A percentile compares a stretch with the other conserved stretches of the same genome.
Conservation (phyloP, 2,888 invertebrate species). For the Creontiades dilutus region DNA sequence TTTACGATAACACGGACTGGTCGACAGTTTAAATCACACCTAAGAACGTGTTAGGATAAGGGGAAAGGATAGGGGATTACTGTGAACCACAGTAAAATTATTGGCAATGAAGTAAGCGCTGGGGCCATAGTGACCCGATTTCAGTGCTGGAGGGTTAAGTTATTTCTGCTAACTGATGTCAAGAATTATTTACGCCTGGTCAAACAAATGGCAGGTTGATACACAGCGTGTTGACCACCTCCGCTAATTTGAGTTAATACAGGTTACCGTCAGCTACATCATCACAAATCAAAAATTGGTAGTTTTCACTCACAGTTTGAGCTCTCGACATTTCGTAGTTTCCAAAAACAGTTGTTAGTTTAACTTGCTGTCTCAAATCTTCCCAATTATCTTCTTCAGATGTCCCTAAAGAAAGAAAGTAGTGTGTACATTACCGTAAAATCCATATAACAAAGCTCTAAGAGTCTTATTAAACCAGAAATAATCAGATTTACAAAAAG, state of each 20-base stretch:
- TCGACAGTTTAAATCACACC: background rate
- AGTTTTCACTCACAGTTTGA: conserved; percentile 63
- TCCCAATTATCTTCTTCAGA: conserved; percentile 90
- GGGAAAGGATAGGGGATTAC: conserved; percentile 9
- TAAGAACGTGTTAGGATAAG: background rate
- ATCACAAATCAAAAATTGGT: background rate
- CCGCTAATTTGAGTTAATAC: too few relatives aligned
- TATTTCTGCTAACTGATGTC: too few relatives aligned
- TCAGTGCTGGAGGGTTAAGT: too few relatives aligned
- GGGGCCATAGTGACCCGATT: too few relatives aligned
- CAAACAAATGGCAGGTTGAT: too few relatives aligned
- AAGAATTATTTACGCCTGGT: too few relatives aligned
- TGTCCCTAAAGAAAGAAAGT: conserved; percentile 76
- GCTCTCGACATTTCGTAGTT: conserved; percentile 84
- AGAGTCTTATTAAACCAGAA: too few relatives aligned
- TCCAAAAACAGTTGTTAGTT: conserved; percentile 90
- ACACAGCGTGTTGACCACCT: too few relatives aligned
- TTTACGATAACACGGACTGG: background rate
- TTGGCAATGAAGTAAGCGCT: background rate
- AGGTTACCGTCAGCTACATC: too few relatives aligned
- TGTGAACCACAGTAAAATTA: conserved; percentile 28
- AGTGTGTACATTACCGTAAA: too few relatives aligned
- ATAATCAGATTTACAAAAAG: too few relatives aligned
- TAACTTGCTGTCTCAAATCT: conserved; percentile 93
- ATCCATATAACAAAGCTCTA: too few relatives aligned